phyloP scores from a whole-genome alignment of 1,140 invertebrate species.

The Amphibalanus amphitrite region DNA sequence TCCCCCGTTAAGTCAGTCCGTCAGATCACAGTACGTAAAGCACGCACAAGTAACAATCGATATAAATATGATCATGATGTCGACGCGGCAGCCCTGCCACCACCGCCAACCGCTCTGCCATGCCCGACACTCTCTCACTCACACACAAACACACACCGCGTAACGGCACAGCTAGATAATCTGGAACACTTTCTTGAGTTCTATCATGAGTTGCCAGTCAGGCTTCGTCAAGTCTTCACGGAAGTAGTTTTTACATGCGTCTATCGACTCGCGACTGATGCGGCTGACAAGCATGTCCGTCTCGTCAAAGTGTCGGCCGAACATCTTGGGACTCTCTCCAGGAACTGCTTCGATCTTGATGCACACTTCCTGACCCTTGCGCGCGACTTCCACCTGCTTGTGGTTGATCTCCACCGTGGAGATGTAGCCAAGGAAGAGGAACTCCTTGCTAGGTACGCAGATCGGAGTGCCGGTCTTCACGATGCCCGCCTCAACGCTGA shows the following conservation, averaged over 20 bases:
- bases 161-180: conserved; percentile 52
- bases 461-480: conserved; percentile 91
- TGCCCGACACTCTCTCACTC: too few relatives aligned
- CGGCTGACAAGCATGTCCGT: conserved; percentile 89
- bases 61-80: too few relatives aligned
- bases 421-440: conserved; percentile 84
- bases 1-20: too few relatives aligned
- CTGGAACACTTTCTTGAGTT: conserved; percentile 93
- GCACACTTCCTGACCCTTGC: conserved; percentile 95
- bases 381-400: conserved; percentile 62
- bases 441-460: conserved; percentile 93
- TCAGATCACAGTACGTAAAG: too few relatives aligned
- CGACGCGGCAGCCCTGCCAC: too few relatives aligned
- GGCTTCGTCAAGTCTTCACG: conserved; percentile 86
- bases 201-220: conserved; percentile 96
- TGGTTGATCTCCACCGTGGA: conserved; percentile 82
- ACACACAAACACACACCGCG: too few relatives aligned
- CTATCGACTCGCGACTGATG: conserved; percentile 94
- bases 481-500: conserved; percentile 87
- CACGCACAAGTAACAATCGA: too few relatives aligned
- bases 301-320: conserved; percentile 92
- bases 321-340: conserved; percentile 95
- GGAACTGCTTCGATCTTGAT: conserved; percentile 94
- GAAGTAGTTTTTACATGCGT: conserved; percentile 98
- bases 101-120: too few relatives aligned